phyloP scores from a whole-genome alignment of 2,888 invertebrate genomes.

The Clanis bilineata region DNA sequence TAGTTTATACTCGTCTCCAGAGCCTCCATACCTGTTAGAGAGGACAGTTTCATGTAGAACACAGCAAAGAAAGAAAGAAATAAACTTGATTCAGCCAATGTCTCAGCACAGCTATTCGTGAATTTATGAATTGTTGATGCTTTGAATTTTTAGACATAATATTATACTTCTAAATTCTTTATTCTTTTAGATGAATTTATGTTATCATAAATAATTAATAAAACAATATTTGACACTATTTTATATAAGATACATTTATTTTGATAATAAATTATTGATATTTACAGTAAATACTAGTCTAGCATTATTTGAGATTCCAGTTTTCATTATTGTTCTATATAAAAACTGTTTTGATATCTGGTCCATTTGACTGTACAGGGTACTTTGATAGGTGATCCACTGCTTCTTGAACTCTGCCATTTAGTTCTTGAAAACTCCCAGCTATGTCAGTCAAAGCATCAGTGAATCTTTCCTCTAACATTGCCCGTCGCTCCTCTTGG shows the following conservation, averaged over 20 bases:
- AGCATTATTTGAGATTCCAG: background rate
- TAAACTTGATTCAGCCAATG: too few species aligned
- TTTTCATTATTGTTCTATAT: constrained; percentile 26
- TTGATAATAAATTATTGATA: background rate
- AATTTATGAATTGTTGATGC: too few species aligned
- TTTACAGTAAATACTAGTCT: background rate
- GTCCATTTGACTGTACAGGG: constrained; percentile 42
- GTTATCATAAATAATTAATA: too few species aligned
- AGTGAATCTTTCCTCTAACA: constrained; percentile 56
- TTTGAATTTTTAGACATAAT: too few species aligned
- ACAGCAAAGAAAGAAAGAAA: too few species aligned
- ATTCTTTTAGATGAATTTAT: too few species aligned
- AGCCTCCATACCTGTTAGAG: constrained; percentile 91
- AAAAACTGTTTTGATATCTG: constrained; percentile 50
- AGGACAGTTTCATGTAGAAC: too few species aligned
- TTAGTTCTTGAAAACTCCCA: constrained; percentile 62
- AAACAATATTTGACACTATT: background rate
- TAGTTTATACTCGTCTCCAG: constrained; percentile 94
- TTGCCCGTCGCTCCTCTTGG: constrained; percentile 56
- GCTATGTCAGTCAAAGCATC: constrained; percentile 58
- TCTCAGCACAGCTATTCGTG: too few species aligned
- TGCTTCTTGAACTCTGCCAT: constrained; percentile 58
- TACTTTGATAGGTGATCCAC: constrained; percentile 52
- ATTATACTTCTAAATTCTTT: too few species aligned
- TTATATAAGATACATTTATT: background rate